Evolutionary conservation across 2,888 invertebrate genomes (phyloP), one percentile per base, ranked within the genome.

Genomic region (Heliconius sara): DNA sequence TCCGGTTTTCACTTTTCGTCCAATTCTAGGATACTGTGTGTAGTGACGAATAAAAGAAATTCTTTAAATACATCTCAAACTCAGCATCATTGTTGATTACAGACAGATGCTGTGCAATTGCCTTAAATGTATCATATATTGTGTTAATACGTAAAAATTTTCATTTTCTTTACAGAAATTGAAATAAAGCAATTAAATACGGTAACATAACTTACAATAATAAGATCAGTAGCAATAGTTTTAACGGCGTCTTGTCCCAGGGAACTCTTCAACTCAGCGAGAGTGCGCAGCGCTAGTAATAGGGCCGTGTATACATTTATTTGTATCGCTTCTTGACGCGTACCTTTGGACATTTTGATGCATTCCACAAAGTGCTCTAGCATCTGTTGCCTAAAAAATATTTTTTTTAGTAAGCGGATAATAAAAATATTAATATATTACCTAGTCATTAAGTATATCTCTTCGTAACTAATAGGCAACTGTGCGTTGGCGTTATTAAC

Each of bases 241-340:
- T 98, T 98, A 0, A 99, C 98, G 84, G 99, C 97, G 82, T 99
- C 98, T 86, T 98, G 98, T 0, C 98, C 98, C 79, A 99, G 96
- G 43, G 96, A 96, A 71, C 97, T 97, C 95, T 99, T 99, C 77
- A 97, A 96, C 86, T 99, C 99, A 13, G 98, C 98, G 6, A 99
- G 93, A 30, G 97, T 97, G 89, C 98, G 97, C 85, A 99, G 93
- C 0, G 99, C 99, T 85, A 98, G 97, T 75, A 99, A 92, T 43
- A 99, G 94, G 0, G 99, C 99, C 0, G 99, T 98, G 90, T 99
- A 98, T 77, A 99, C 98, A 91, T 99, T 99, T 95, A 99, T 97
- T 91, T 99, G 99, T 27, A 98, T 97, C 0, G 99, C 99, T 90
- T 99, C 99, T 88, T 99, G 99, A 19, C 99, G 96, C 0, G 97